Evolutionary conservation across 2,113 vertebrate species (phyloP).

Genomic region (Periophthalmodon schlosseri): DNA sequence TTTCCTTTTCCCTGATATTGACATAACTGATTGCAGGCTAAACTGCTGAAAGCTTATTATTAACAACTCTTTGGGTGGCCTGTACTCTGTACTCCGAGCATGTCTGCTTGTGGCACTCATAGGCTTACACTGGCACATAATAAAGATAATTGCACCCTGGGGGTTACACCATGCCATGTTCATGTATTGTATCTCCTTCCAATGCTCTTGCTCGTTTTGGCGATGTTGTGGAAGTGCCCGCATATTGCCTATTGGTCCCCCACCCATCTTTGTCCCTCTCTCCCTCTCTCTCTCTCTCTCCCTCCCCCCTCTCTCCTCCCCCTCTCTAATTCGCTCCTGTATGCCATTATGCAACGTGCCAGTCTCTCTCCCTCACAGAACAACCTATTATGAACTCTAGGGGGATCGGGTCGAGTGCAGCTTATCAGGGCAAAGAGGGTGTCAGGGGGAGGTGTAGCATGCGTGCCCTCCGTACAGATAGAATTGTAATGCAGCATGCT

Average conservation of each 20-base stretch:
- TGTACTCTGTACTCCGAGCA: not conserved
- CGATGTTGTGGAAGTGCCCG: slow-evolving; percentile 10
- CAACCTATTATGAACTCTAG: slow-evolving; percentile 60
- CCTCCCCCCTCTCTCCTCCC: not conserved
- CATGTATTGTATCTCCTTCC: not conserved
- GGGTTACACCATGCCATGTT: not conserved
- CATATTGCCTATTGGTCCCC: not conserved
- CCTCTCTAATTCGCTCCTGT: not conserved
- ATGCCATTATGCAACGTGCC: slow-evolving; percentile 52
- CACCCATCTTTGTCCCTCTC: not conserved
- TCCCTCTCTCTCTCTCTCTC: not conserved
- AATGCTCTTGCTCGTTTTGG: slow-evolving; percentile 5
- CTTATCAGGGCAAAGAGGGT: slow-evolving; percentile 61
- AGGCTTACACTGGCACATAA: not conserved
- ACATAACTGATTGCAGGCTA: not conserved
- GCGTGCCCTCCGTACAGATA: slow-evolving; percentile 34
- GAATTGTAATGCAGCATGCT: slow-evolving; percentile 44
- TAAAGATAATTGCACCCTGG: slow-evolving; percentile 1
- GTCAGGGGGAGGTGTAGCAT: slow-evolving; percentile 37
- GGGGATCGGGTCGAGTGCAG: slow-evolving; percentile 47
- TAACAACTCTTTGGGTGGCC: not conserved
- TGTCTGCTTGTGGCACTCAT: not conserved
- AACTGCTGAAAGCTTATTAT: not conserved
- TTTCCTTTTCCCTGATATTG: not conserved
- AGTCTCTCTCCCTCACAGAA: slow-evolving; percentile 31